phyloP scores from a whole-genome alignment of 1,140 invertebrate species.

The Lepeophtheirus salmonis region DNA sequence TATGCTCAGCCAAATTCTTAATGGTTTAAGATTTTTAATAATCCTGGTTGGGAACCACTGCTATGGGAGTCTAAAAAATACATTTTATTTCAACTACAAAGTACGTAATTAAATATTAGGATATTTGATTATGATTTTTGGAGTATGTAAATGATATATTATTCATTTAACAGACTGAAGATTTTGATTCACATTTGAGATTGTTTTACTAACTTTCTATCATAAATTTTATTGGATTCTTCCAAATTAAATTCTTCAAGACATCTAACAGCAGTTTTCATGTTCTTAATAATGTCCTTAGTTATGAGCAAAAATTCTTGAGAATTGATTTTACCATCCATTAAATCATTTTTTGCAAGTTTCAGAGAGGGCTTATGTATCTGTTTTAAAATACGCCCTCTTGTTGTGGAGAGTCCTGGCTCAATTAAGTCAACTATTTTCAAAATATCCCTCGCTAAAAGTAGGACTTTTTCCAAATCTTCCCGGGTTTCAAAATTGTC shows the following conservation, averaged over 20 bases:
- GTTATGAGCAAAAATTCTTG: background rate
- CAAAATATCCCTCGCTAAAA: background rate
- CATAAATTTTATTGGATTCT: background rate
- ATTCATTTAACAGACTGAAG: no score
- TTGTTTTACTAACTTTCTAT: background rate
- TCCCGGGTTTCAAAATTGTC: background rate
- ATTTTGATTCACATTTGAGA: no score
- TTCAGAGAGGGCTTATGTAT: slow-evolving; percentile 1
- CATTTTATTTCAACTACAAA: no score
- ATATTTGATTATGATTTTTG: no score
- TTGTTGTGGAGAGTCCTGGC: background rate
- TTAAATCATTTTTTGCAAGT: slow-evolving; percentile 4
- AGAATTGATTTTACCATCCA: background rate
- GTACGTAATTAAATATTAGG: no score
- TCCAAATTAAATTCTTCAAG: slow-evolving; percentile 2
- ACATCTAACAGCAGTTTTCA: slow-evolving; percentile 4
- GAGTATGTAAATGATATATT: no score
- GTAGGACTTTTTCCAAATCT: slow-evolving; percentile 2
- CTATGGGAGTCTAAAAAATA: no score
- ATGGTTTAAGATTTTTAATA: no score
- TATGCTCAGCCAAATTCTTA: no score
- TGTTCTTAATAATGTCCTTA: background rate
- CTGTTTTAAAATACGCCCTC: slow-evolving; percentile 2
- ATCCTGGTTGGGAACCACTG: no score
- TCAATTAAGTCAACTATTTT: background rate